These are phyloP conservation scores for Penaeus indicus DNA, from an alignment of 1,140 invertebrate species.

Conservation along the genomic window DNA sequence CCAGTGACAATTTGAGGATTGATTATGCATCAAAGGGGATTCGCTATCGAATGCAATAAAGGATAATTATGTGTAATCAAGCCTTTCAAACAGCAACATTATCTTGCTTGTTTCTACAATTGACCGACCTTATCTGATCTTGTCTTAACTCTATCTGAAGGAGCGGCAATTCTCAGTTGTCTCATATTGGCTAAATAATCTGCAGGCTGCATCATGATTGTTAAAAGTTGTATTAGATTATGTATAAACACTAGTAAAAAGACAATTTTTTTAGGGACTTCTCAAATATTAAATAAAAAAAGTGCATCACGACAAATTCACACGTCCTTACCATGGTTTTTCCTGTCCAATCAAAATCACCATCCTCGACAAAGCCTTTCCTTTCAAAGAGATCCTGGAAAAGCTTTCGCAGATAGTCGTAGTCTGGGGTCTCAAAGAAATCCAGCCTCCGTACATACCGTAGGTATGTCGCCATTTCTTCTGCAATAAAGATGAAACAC, in stretches of 20 bases:
- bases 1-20: too few species aligned
- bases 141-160: slow-evolving; percentile 85
- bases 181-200: slow-evolving; percentile 75
- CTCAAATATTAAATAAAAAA: too few species aligned
- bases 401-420: slow-evolving; percentile 96
- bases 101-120: too few species aligned
- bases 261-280: too few species aligned
- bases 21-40: too few species aligned
- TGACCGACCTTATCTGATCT: slow-evolving; percentile 86
- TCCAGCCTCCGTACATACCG: slow-evolving; percentile 97
- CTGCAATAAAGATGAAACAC: slow-evolving; percentile 70
- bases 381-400: slow-evolving; percentile 96
- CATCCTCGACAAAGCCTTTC: slow-evolving; percentile 93
- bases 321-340: slow-evolving; percentile 83
- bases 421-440: slow-evolving; percentile 99
- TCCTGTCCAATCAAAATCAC: slow-evolving; percentile 98
- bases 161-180: slow-evolving; percentile 83
- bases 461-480: slow-evolving; percentile 97
- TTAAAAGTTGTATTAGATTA: too few species aligned
- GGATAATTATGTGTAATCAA: too few species aligned
- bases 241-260: too few species aligned
- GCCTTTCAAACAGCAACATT: too few species aligned
- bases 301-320: too few species aligned
- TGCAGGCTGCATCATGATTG: slow-evolving; percentile 43
- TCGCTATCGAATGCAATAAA: too few species aligned